Conservation (phyloP, 2,113 vertebrate genomes). For the Serinus canaria region DNA sequence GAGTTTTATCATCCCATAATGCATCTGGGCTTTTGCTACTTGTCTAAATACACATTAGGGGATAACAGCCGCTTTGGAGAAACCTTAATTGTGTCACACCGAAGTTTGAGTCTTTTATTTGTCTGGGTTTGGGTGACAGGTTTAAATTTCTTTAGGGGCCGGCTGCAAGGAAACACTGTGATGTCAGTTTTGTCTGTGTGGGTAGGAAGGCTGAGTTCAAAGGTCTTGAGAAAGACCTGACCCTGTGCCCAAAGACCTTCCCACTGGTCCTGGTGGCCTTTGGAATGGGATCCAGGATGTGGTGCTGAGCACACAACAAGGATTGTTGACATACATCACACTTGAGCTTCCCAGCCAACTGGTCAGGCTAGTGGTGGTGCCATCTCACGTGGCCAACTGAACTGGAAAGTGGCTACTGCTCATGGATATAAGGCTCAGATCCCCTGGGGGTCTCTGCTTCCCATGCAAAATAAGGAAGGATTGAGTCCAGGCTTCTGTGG, state of each 20-base stretch:
- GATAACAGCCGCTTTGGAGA: conserved; percentile 21
- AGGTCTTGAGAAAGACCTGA: background rate
- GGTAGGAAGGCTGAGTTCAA: background rate
- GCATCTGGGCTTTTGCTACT: conserved; percentile 10
- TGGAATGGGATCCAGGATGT: background rate
- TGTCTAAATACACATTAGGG: conserved; percentile 30
- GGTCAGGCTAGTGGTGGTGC: background rate
- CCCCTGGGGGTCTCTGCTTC: background rate
- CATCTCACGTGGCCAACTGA: fast-evolving
- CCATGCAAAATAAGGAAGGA: background rate
- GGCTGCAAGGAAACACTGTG: background rate
- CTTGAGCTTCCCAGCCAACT: fast-evolving
- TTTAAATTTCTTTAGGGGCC: background rate
- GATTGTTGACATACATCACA: fast-evolving
- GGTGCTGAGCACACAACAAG: background rate
- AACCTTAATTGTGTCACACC: background rate
- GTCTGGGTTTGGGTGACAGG: background rate
- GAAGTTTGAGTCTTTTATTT: background rate
- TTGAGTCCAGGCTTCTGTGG: background rate
- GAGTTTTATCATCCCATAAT: conserved; percentile 59
- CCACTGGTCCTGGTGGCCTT: background rate
- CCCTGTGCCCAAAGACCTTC: background rate
- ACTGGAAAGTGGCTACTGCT: fast-evolving
- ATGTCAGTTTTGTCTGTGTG: fast-evolving
- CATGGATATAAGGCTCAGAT: background rate